A percentile compares a stretch with the other conserved stretches of the same genome.
Conservation (phyloP, 2,797 vertebrate species). For the Xenops minutus region DNA sequence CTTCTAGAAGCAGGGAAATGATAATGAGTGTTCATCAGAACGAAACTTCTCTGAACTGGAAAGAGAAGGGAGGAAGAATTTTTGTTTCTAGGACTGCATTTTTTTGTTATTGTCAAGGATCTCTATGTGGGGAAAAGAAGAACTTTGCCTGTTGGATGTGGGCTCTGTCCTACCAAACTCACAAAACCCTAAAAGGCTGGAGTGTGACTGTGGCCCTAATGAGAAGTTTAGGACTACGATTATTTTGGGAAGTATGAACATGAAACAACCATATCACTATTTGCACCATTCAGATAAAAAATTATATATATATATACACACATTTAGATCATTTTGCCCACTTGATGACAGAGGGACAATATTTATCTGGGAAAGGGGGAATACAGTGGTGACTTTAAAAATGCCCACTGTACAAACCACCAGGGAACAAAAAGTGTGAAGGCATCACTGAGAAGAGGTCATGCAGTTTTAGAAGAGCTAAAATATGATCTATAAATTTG, state of each 20-base stretch:
- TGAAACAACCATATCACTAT: neutral
- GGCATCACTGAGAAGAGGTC: neutral
- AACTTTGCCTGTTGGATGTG: neutral
- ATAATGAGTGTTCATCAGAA: neutral
- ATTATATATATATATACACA: neutral
- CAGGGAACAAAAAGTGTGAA: neutral
- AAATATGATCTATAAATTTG: neutral
- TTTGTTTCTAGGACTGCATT: neutral
- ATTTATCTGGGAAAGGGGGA: accelerated
- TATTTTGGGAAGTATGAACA: neutral
- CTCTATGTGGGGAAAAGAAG: neutral
- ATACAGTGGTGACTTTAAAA: neutral
- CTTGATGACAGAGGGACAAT: accelerated
- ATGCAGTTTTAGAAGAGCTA: neutral
- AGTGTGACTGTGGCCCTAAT: neutral
- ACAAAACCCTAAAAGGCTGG: neutral
- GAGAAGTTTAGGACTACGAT: neutral
- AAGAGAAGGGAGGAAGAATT: neutral
- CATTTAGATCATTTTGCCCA: neutral
- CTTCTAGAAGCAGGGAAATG: neutral
- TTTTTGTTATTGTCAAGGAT: neutral
- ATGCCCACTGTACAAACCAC: neutral
- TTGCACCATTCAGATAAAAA: neutral
- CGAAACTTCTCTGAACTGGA: neutral
- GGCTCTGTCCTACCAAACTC: neutral